Evolutionary conservation across 2,113 vertebrate species (phyloP), one percentile per base, ranked within the genome.

Genomic region (Apistogramma diplotaenia): DNA sequence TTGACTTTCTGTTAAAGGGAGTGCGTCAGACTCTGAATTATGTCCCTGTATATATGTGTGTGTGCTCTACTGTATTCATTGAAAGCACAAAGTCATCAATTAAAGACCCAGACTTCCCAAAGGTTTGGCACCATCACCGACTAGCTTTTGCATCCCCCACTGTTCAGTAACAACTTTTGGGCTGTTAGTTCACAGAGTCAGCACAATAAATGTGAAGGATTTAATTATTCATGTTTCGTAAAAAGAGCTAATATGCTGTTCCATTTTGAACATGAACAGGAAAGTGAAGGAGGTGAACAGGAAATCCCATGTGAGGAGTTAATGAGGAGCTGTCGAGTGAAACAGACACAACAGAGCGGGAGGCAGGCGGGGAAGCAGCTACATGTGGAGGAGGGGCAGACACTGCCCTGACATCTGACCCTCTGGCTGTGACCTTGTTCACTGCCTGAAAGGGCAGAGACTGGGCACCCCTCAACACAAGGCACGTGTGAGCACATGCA

Each of bases 1-100:
- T 94, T 94, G 94, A 95, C 92, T 95, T 93, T 94, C 91, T 94
- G 94, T 94, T 95, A 91, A 90, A 93, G 91, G 89, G 81, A 89
- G 89, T 93, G 93, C 93, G 87, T 93, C 94, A 93, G 88, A 94
- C 78, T 83, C 74, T 91, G 89, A 94, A 93, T 91, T 89, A 93
- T 94, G 86, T 88, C 83, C 80, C 54, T 86, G 53, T 79, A 54
- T 65, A 4, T 78, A 29, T 87, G 59, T 51, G 49, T 65, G 56
- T 79, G 71, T 79, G 55, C 11, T 85, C 72, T 78, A 85, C 60
- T 27, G 83, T 83, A 81, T 56, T 90, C 72, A 76, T 15, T 90
- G 85, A 84, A 74, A 85, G 81, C 79, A 86, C 89, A 92, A 90
- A 94, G 86, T 92, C 91, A 94, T 94, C 92, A 93, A 91, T 91